Evolutionary conservation across 2,113 vertebrate species (phyloP), one percentile per base, ranked within the genome.

Genomic region (Thalassoma bifasciatum): DNA sequence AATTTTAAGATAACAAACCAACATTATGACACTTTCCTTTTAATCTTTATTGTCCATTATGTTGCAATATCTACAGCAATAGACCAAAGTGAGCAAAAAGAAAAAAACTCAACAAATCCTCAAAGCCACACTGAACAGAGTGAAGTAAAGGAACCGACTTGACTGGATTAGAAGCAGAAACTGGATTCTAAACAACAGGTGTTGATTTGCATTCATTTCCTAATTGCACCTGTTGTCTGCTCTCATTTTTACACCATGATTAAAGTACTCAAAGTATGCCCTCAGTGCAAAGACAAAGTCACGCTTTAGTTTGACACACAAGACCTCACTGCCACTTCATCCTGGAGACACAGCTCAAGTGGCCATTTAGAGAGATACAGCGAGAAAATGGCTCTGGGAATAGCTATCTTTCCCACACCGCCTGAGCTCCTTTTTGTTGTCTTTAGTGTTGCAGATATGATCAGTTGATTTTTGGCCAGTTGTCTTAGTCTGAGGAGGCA

Each of bases 371-470:
- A 85, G 10, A 9, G 60, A 14, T 21, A n/a, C 11, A 19, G 49
- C 17, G 68, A 10, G 77, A 63, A 80, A 82, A 75, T 11, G 50
- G 30, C 66, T 80, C 56, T 68, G 83, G 73, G 78, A 88, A 74
- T 62, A 77, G 69, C 57, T 47, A 23, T 73, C 66, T 63, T 86
- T 85, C 89, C 85, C 89, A 89, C 79, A 79, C 72, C 44, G 16
- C 62, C 78, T 81, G 75, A 72, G 77, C 68, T 68, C 64, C 51
- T 63, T 59, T 61, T 34, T 86, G 88, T 91, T 91, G 82, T 82
- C 79, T 86, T 88, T 85, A 83, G 79, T 16, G 36, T 62, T 72
- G 77, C 65, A 78, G 88, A 92, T 92, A 82, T 56, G 63, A 91
- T 90, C 86, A 60, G 34, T 49, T 77, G 77, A 72, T 80, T 85